phyloP scores from a whole-genome alignment of 2,113 vertebrate species.

The Chaetorhynchus papuensis region DNA sequence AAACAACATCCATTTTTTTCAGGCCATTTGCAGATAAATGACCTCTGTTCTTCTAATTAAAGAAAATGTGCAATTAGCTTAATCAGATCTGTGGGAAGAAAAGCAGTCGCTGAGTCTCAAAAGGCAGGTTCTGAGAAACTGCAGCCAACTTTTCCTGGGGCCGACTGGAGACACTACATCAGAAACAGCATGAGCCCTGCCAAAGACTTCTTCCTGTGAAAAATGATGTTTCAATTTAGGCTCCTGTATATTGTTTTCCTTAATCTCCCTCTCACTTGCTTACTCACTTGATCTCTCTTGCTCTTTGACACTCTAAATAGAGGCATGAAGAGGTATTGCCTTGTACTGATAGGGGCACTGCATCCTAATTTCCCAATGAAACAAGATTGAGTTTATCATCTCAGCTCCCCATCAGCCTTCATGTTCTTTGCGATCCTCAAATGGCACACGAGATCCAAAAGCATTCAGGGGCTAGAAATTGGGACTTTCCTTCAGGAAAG shows the following conservation, averaged over 20 bases:
- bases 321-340: not conserved
- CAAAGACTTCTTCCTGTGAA: constrained; percentile 39
- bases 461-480: not conserved
- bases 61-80: constrained; percentile 61
- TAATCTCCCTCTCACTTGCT: constrained; percentile 32
- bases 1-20: not conserved
- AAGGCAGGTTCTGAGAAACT: constrained; percentile 66
- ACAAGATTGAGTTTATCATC: not conserved
- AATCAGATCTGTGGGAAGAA: constrained; percentile 59
- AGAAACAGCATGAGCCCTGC: constrained; percentile 16
- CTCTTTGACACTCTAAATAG: constrained; percentile 10
- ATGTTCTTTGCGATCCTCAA: not conserved
- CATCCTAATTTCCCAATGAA: constrained; percentile 10
- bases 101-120: constrained; percentile 48
- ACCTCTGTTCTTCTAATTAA: constrained; percentile 41
- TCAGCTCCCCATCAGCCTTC: not conserved
- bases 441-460: not conserved
- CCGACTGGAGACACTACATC: constrained; percentile 15
- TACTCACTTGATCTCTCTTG: constrained; percentile 20
- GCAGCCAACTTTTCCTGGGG: constrained; percentile 45
- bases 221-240: constrained; percentile 58
- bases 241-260: constrained; percentile 33
- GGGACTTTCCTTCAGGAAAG: not conserved
- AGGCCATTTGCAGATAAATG: constrained; percentile 36
- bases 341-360: not conserved